Evolutionary conservation across 1,140 invertebrate genomes (phyloP), one percentile per base, ranked within the genome.

Genomic region (Drosophila erecta): DNA sequence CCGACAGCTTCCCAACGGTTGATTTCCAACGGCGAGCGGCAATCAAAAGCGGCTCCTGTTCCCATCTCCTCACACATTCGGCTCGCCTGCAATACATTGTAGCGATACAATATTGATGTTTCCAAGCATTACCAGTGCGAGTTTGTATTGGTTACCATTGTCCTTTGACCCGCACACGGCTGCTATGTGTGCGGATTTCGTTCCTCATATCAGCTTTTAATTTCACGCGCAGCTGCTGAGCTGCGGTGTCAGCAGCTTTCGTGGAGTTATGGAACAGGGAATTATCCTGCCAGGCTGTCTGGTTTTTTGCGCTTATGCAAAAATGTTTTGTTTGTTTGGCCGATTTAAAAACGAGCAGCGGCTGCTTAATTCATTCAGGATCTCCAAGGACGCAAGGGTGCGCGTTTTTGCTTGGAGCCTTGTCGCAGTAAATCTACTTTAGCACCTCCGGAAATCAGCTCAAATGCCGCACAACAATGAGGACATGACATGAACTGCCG

Each of bases 121-220:
- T 33, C 57, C 53, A 49, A 49, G 30, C 60, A 30, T 17, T 51
- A 38, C 14, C 15, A 59, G 64, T 58, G 59, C 20, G 40, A 41
- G 33, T 50, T 41, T 46, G 27, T 15, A n/a, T 43, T 41, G 54
- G 50, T 37, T 22, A 57, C 35, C 49, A 30, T 56, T 66, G 55
- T 61, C 78, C 77, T 60, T 51, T 51, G 50, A 43, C 69, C 60
- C 37, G 58, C 47, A 56, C 64, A 40, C 65, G 72, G 35, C 51
- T 80, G 69, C 81, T 65, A 71, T 78, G 83, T 86, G 81, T 69
- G 74, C 83, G 61, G 70, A 87, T 87, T 87, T 81, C 75, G 75
- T 81, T 64, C 65, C 81, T 59, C 81, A 86, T 86, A 86, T 81
- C 86, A 83, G 81, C 81, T 85, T 85, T 85, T 85, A 85, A 85